Base-by-base conservation (phyloP, 1,140 invertebrate genomes). In the Solenopsis fugax region DNA sequence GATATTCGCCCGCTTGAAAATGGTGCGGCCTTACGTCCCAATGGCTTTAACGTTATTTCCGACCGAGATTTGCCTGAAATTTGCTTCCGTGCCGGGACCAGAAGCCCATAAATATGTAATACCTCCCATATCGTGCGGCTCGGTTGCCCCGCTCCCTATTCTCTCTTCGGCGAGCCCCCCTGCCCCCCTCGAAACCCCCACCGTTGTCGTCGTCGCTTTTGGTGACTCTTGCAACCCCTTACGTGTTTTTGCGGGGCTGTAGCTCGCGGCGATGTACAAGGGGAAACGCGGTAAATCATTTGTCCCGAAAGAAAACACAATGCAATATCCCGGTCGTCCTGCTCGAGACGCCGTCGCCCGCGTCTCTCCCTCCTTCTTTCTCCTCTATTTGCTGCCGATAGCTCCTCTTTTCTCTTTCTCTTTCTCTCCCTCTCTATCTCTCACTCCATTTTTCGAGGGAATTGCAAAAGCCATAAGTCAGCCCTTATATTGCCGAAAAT, bases 101-200 rank as follows among this genome's bases (percentile, higher is more conserved):
- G 92, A 93, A 94, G 90, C 93, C 95, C 94, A 95, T 95, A 95
- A 95, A 95, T 95, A 95, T 95, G 94, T 95, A 95, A 95, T 95
- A 94, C 93, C 91, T 93, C 75, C 85, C 90, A 91, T 93, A 93
- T 95, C 93, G 91, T 89, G 84, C 86, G 84, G 72, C 81, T 88
- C 62, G 90, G 72, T 62, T 87, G 85, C 73, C 82, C 45, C 67
- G 45, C 73, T 24, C 50, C 45, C 56, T 65, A 58, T 64, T 82
- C 41, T 81, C 90, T 86, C 89, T 75, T 34, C 81, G 77, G 54
- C 29, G 58, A 48, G 41, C 6, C 4, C 16, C 54, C 54, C 37
- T 29, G 18, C 56, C 48, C 73, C 80, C 62, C 29, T 85, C 48
- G 50, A 48, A 41, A 69, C 41, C 65, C 65, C 65, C 18, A n/a